Base-by-base conservation (phyloP, 1,140 invertebrate species). In the Branchinecta lindahli region DNA sequence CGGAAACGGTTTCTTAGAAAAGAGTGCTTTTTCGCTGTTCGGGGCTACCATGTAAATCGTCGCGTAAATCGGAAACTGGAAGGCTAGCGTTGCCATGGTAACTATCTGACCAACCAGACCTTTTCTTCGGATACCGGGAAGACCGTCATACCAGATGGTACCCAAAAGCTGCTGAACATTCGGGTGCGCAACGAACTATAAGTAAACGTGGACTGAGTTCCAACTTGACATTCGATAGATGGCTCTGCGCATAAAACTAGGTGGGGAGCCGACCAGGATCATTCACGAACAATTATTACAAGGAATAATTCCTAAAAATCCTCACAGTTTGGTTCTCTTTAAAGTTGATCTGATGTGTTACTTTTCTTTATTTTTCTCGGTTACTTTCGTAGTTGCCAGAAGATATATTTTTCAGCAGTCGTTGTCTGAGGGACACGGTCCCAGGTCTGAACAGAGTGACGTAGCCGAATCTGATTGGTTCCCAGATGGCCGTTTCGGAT, bases 1-100 rank as follows among this genome's bases (percentile, higher is more conserved):
- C 75, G 95, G 90, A 77, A 95, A 95, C 0, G 93, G 92, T 75
- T 92, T 92, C 77, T 89, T 90, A 84, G 94, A 88, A 74, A 91
- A 90, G 70, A 84, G 79, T 20, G 88, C 92, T 76, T 88, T 87
- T 71, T 87, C 82, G 0, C 88, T 91, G 8, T 86, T 85, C 0
- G 91, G 91, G 0, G 86, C 83, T n/a, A 94, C 74, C 83, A 95
- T 89, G 77, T 93, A 93, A 66, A 89, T 86, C 15, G 87, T 80
- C 75, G 88, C 88, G 77, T 92, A 91, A 5, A 94, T 80, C 0
- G 92, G 92, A 77, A 93, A 95, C 83, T 91, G 87, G 8, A 85
- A 83, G 0, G 89, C 90, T 0, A 94, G 79, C 77, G 90, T 86
- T 0, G 84, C 83, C 0, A 92, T 86, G 75, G 92, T 85, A n/a